Conservation (phyloP, 2,113 vertebrate genomes). For the Pan paniscus region DNA sequence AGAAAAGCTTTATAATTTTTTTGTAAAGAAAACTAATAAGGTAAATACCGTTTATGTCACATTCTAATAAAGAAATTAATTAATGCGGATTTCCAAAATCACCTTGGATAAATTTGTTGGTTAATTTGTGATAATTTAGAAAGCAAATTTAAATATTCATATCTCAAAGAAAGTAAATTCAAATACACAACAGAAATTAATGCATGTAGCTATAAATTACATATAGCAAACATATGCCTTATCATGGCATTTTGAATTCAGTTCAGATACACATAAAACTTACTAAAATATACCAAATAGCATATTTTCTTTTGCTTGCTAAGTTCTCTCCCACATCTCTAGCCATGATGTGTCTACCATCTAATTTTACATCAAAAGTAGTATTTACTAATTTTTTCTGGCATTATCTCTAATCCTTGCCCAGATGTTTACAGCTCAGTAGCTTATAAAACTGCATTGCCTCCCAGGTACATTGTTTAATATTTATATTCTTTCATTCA, state of each 20-base stretch:
- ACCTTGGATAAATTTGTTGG: neutral
- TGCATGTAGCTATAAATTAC: neutral
- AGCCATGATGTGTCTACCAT: neutral
- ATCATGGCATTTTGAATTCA: neutral
- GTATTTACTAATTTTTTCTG: neutral
- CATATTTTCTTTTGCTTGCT: neutral
- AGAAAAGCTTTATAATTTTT: neutral
- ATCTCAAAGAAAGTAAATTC: neutral
- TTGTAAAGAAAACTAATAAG: neutral
- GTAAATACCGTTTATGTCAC: neutral
- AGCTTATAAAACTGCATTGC: neutral
- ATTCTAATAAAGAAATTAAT: slow-evolving; percentile 22
- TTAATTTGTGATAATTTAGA: neutral
- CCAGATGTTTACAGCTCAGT: neutral
- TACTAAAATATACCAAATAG: neutral
- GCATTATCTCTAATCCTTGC: neutral
- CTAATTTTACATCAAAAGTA: neutral
- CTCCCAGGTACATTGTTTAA: neutral
- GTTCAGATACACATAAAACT: neutral
- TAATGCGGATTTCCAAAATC: neutral
- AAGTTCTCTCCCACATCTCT: neutral
- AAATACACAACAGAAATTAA: slow-evolving; percentile 9
- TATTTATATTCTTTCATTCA: neutral
- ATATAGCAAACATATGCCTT: neutral
- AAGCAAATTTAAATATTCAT: slow-evolving; percentile 31